Evolutionary conservation across 1,140 invertebrate genomes (phyloP).

Genomic region (Heliconius melpomene): DNA sequence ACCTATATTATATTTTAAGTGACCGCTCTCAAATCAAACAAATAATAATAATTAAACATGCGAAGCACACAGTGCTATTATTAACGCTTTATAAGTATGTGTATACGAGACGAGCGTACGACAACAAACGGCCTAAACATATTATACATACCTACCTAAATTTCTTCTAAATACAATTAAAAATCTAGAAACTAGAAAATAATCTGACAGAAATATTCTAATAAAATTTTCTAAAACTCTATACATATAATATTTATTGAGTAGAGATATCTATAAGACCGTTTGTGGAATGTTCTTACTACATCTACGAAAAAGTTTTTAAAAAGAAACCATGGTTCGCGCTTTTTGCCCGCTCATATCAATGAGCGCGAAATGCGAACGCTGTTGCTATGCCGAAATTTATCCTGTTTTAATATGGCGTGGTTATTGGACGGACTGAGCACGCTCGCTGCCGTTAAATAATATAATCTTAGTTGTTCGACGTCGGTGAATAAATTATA

Average conservation of each 20-base stretch:
- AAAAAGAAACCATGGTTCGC: constrained; percentile 11
- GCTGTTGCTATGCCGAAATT: constrained; percentile 36
- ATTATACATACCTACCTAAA: background rate
- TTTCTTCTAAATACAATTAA: background rate
- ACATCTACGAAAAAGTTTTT: background rate
- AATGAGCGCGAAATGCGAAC: constrained; percentile 11
- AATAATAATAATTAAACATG: background rate
- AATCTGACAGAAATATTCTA: too few relatives aligned
- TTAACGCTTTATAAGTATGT: background rate
- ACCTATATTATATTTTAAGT: background rate
- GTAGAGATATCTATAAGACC: background rate
- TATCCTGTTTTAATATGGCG: constrained; percentile 28
- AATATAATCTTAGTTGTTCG: background rate
- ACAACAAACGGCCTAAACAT: background rate
- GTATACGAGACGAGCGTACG: background rate
- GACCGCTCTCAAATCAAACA: background rate
- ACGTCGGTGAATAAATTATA: constrained; percentile 4
- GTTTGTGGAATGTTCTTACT: constrained; percentile 13
- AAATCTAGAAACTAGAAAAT: too few relatives aligned
- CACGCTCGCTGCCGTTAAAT: constrained; percentile 9
- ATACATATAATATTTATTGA: background rate
- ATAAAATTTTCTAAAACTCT: too few relatives aligned
- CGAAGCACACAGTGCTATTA: background rate
- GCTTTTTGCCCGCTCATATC: constrained; percentile 25
- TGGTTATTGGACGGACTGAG: constrained; percentile 10